Percentiles rank a stretch among this genome's conserved stretches.
phyloP scores from a whole-genome alignment of 2,797 vertebrate species.

The Acanthurus tractus region DNA sequence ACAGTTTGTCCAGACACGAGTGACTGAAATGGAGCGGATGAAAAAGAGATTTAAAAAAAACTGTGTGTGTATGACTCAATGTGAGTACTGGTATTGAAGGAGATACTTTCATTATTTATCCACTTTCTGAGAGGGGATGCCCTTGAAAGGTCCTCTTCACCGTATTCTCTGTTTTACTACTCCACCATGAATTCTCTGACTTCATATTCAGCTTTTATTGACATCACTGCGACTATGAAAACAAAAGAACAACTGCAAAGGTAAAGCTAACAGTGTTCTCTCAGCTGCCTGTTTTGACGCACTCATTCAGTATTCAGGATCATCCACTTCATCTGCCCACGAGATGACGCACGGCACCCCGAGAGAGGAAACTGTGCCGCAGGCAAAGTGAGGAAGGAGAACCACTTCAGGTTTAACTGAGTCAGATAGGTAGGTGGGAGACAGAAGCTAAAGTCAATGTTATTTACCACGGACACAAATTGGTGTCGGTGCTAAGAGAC shows the following conservation, averaged over 20 bases:
- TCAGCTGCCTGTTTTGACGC: conserved; percentile 35
- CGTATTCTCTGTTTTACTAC: conserved; percentile 5
- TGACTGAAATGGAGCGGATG: background rate
- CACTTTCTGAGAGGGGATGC: conserved; percentile 20
- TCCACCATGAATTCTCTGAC: background rate
- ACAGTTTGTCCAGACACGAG: conserved; percentile 20
- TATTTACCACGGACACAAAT: conserved; percentile 53
- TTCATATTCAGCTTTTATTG: background rate
- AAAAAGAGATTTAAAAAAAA: conserved; percentile 14
- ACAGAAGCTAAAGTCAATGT: conserved; percentile 39
- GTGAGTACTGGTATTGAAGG: conserved; percentile 13
- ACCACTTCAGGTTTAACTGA: conserved; percentile 36
- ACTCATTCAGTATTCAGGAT: conserved; percentile 35
- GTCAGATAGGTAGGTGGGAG: conserved; percentile 51
- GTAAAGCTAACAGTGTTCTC: background rate
- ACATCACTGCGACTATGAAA: background rate
- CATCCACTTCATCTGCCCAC: conserved; percentile 52
- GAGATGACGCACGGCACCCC: conserved; percentile 54
- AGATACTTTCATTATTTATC: conserved; percentile 43
- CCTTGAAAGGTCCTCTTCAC: conserved; percentile 32
- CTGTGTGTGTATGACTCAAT: conserved; percentile 18
- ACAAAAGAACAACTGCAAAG: conserved; percentile 5
- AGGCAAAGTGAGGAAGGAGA: conserved; percentile 19
- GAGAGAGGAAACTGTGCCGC: conserved; percentile 23
- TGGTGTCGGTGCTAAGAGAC: conserved; percentile 31